Percentiles rank a stretch among this genome's conserved stretches.
Evolutionary conservation across 1,140 invertebrate genomes (phyloP).

Genomic region (Ceratina australensis): DNA sequence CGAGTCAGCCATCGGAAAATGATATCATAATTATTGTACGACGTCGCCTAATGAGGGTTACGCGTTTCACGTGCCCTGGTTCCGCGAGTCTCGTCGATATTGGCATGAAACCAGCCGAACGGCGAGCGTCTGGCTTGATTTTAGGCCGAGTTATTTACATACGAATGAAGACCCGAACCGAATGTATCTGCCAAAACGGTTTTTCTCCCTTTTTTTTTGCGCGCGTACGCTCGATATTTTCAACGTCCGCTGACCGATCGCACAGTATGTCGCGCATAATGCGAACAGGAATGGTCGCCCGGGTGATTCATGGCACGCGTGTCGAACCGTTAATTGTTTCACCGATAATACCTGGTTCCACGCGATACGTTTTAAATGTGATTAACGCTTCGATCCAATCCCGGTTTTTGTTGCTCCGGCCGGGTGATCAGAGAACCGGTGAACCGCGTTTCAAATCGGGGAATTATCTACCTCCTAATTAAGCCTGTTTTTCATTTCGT

Average conservation of each 20-base stretch:
- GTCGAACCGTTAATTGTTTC: conserved; percentile 31
- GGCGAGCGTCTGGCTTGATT: conserved; percentile 51
- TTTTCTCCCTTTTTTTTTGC: conserved; percentile 7
- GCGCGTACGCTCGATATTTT: conserved; percentile 29
- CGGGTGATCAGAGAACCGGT: neutral
- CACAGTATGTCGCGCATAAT: conserved; percentile 20
- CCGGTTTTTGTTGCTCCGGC: neutral
- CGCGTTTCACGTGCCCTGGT: conserved; percentile 27
- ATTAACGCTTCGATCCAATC: conserved; percentile 2
- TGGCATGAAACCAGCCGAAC: conserved; percentile 57
- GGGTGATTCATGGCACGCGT: conserved; percentile 13
- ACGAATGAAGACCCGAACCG: conserved; percentile 44
- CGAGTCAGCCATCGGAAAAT: too few relatives aligned
- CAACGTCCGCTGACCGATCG: conserved; percentile 20
- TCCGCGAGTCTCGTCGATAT: conserved; percentile 53
- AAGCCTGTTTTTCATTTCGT: neutral
- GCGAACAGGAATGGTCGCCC: neutral
- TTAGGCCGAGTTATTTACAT: conserved; percentile 61
- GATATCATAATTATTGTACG: conserved; percentile 13
- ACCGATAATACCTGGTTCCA: conserved; percentile 26
- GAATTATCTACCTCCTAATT: too few relatives aligned
- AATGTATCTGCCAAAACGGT: conserved; percentile 48
- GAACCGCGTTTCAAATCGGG: neutral
- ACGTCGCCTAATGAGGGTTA: conserved; percentile 16
- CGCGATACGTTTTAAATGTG: neutral